Evolutionary conservation across 2,888 invertebrate species (phyloP), one percentile per base, ranked within the genome.

Genomic region (Diarsia brunnea): DNA sequence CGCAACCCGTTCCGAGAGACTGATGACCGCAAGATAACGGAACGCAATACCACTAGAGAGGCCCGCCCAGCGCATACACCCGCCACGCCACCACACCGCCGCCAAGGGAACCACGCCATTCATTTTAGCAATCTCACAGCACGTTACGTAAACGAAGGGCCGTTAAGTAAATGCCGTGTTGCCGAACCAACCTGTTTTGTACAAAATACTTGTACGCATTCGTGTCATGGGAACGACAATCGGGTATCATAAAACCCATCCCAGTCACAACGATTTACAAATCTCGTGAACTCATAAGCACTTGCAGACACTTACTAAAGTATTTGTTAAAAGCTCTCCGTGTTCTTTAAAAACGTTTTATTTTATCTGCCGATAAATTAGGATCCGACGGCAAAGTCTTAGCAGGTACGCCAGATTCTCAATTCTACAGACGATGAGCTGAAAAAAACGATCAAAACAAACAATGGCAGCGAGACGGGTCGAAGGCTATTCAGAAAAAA

Each of bases 1-100:
- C 92, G 89, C 91, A 91, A 92, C 93, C 92, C 92, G 94, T 92
- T 93, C 91, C 88, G 88, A 89, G 92, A 92, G 94, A 93, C 94
- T 94, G 95, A 94, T 94, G 95, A 95, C 95, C 95, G 95, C 93
- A 94, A 94, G 91, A 92, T 96, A 95, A 96, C 96, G 95, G 96
- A 89, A 92, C 92, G 88, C 88, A 85, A 89, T 91, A 91, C 92
- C 92, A 92, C 92, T 91, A 92, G 91, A 91, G 91, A 85, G 87
- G 88, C 89, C 92, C 90, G 89, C 88, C 91, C 89, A 87, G 90
- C 88, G 88, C 88, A 85, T 85, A 82, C 90, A 86, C 87, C 79
- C 83, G 76, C 79, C 80, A 71, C 84, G 88, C 64, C 55, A 78
- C 79, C 64, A 73, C 77, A 64, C 51, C 82, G 84, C 86, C 89